Percentiles rank a stretch among this genome's conserved stretches.
Conservation (phyloP, 2,888 invertebrate genomes). For the Cerastoderma edule region DNA sequence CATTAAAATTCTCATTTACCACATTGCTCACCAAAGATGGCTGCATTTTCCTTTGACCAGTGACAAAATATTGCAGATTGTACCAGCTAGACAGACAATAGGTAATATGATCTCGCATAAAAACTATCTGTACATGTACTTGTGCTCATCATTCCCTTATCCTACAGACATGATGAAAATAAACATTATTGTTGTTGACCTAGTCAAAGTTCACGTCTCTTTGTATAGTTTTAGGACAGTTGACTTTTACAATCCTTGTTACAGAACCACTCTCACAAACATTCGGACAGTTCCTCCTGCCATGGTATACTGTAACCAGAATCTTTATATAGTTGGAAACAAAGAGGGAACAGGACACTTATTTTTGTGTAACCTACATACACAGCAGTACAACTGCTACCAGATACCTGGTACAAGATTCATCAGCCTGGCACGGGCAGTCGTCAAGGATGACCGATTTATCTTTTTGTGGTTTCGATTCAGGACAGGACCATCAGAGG, state of each 20-base stretch:
- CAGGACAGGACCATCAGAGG: constrained; percentile 81
- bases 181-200: constrained; percentile 78
- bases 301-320: constrained; percentile 78
- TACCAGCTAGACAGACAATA: constrained; percentile 79
- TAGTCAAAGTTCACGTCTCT: constrained; percentile 75
- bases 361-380: constrained; percentile 78
- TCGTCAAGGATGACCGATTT: constrained; percentile 75
- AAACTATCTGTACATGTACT: constrained; percentile 78
- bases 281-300: constrained; percentile 79
- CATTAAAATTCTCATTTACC: constrained; percentile 79
- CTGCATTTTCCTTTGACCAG: constrained; percentile 75
- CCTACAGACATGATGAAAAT: constrained; percentile 81
- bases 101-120: constrained; percentile 77
- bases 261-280: constrained; percentile 81
- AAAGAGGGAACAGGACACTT: constrained; percentile 80
- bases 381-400: constrained; percentile 79
- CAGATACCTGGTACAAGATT: constrained; percentile 80
- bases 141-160: constrained; percentile 81
- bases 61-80: constrained; percentile 75
- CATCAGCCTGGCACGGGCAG: constrained; percentile 79
- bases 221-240: constrained; percentile 79
- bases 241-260: constrained; percentile 78
- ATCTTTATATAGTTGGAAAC: constrained; percentile 79
- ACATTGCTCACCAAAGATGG: constrained; percentile 77
- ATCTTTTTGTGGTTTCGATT: constrained; percentile 81